Percentiles rank a stretch among this genome's conserved stretches.
These are phyloP conservation scores for Orchestia grillus DNA, from an alignment of 1,140 invertebrate species.

Conservation along the genomic window DNA sequence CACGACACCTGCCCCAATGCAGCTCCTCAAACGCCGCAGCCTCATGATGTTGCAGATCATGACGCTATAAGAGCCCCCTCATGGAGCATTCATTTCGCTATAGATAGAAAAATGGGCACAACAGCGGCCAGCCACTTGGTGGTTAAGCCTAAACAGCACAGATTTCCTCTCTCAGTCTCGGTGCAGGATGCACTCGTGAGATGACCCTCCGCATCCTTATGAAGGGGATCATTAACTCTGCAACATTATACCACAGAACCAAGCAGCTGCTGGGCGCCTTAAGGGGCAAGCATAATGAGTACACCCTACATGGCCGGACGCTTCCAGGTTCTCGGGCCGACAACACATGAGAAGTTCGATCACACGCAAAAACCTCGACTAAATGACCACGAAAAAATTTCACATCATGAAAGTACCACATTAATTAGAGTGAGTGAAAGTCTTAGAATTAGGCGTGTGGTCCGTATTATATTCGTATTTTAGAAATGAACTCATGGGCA, in stretches of 20 bases:
- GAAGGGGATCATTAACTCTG: slow-evolving; percentile 33
- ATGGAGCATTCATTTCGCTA: neutral
- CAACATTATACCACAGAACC: neutral
- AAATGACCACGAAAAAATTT: neutral
- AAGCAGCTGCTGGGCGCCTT: neutral
- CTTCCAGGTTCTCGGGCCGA: neutral
- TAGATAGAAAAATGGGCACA: neutral
- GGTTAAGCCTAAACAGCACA: neutral
- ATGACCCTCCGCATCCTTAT: slow-evolving; percentile 3
- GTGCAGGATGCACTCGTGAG: neutral
- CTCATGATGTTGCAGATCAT: neutral
- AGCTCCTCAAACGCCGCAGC: neutral
- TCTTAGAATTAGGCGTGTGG: neutral
- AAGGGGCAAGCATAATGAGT: slow-evolving; percentile 19
- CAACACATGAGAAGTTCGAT: neutral
- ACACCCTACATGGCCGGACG: neutral
- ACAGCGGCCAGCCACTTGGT: neutral
- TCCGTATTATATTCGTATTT: too few relatives aligned
- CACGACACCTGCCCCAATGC: slow-evolving; percentile 20
- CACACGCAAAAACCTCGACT: neutral
- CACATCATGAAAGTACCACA: neutral
- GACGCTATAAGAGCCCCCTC: neutral
- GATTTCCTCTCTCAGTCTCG: neutral
- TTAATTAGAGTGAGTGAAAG: neutral
- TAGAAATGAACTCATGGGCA: too few relatives aligned